A percentile compares a stretch with the other conserved stretches of the same genome.
These are phyloP conservation scores for Epizoanthus ramosus DNA, from an alignment of 92 coral and sea anemone genomes.

Conservation along the genomic window DNA sequence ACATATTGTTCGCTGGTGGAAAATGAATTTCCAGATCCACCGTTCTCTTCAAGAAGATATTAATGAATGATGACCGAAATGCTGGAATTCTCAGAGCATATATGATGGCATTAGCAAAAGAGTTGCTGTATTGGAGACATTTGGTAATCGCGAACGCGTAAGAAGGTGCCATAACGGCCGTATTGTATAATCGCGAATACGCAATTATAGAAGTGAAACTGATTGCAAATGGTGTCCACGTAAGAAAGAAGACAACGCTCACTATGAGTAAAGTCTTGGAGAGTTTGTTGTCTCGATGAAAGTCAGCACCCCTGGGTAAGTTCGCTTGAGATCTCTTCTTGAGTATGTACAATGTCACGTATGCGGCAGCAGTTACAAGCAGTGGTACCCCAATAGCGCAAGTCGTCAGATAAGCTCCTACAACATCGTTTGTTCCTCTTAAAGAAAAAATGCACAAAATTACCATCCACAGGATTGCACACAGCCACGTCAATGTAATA, in stretches of 20 bases:
- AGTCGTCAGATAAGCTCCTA: background rate
- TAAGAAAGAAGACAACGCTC: conserved; percentile 11
- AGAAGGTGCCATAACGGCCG: background rate
- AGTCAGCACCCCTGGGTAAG: too few relatives aligned
- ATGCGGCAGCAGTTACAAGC: background rate
- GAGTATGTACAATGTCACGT: background rate
- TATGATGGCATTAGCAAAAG: background rate
- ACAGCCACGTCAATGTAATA: background rate
- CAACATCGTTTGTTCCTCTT: background rate
- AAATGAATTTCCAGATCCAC: background rate
- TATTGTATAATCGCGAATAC: background rate
- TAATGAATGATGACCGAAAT: background rate
- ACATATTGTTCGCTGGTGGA: too few relatives aligned
- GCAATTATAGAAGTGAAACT: background rate
- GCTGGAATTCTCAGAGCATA: background rate
- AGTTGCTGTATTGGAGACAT: conserved; percentile 20
- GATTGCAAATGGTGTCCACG: conserved; percentile 32
- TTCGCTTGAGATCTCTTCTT: conserved; percentile 1
- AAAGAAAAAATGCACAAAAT: too few relatives aligned
- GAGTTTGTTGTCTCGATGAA: background rate
- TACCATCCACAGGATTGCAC: too few relatives aligned
- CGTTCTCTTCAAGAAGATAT: background rate
- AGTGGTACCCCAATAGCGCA: background rate
- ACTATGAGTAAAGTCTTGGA: conserved; percentile 10
- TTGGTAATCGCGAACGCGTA: background rate